Percentiles rank a stretch among this genome's conserved stretches.
These are phyloP conservation scores for Ephydatia muelleri DNA, from an alignment of 37 sponge, comb jelly and placozoan genomes.

Conservation along the genomic window DNA sequence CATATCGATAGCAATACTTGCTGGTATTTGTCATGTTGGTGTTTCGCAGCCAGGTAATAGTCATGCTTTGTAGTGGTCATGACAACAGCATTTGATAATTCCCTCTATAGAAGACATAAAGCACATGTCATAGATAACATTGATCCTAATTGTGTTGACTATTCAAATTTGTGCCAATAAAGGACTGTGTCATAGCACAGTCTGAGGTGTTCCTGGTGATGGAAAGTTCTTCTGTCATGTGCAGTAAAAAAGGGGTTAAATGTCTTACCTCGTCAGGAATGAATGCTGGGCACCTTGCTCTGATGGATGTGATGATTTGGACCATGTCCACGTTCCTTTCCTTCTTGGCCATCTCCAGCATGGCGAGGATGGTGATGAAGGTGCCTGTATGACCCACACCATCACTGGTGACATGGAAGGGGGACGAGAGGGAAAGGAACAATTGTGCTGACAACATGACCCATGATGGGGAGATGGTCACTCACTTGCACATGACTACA, in stretches of 20 bases:
- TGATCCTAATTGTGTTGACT: background rate
- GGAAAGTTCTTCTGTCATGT: background rate
- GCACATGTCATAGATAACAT: background rate
- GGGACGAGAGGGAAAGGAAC: background rate
- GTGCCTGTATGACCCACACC: constrained; percentile 33
- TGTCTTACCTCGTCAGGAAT: background rate
- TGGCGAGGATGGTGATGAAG: constrained; percentile 19
- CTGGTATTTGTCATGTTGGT: no score
- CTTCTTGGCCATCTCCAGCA: background rate
- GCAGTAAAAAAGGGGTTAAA: background rate
- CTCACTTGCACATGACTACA: constrained; percentile 75
- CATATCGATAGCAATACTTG: no score
- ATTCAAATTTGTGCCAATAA: background rate
- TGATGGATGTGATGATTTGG: background rate
- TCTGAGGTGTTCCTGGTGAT: background rate
- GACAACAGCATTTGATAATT: background rate
- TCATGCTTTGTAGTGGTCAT: background rate
- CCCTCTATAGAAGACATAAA: background rate
- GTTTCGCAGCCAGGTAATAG: no score
- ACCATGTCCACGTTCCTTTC: background rate
- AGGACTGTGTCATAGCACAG: background rate
- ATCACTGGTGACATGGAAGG: no score
- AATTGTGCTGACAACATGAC: background rate
- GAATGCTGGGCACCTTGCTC: background rate
- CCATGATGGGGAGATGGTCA: background rate